Percentiles rank a stretch among this genome's conserved stretches.
Conservation (phyloP, 2,888 invertebrate genomes). For the Acleris holmiana region DNA sequence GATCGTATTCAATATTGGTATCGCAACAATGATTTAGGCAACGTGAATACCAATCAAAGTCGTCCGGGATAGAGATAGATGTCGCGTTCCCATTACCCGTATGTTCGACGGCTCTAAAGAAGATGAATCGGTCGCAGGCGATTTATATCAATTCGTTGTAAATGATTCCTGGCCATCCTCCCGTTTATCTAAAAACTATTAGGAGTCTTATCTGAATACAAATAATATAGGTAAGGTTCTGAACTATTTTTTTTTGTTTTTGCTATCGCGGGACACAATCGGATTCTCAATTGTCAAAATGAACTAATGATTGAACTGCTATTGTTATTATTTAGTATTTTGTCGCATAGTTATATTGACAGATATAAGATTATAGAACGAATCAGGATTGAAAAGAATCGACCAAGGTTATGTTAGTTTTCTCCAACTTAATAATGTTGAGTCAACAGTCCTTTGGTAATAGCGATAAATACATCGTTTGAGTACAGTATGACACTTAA, state of each 20-base stretch:
- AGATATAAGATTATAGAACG: too few relatives aligned
- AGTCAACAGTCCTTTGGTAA: too few relatives aligned
- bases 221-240: conserved; percentile 12
- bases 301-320: conserved; percentile 2
- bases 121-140: conserved; percentile 72
- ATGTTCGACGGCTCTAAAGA: conserved; percentile 70
- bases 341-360: too few relatives aligned
- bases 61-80: conserved; percentile 65
- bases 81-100: conserved; percentile 66
- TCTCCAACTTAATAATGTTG: too few relatives aligned
- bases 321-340: neutral
- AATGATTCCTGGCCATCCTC: conserved; percentile 65
- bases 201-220: conserved; percentile 40
- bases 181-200: conserved; percentile 67
- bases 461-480: too few relatives aligned
- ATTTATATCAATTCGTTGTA: conserved; percentile 81
- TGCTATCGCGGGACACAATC: neutral
- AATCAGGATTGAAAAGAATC: too few relatives aligned
- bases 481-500: too few relatives aligned
- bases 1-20: neutral
- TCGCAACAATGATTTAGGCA: conserved; percentile 17
- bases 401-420: too few relatives aligned
- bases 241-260: conserved; percentile 6
- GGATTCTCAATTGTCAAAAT: conserved; percentile 16
- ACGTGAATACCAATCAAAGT: conserved; percentile 53